Conservation (phyloP, 2,797 vertebrate species). For the Liasis olivaceus region DNA sequence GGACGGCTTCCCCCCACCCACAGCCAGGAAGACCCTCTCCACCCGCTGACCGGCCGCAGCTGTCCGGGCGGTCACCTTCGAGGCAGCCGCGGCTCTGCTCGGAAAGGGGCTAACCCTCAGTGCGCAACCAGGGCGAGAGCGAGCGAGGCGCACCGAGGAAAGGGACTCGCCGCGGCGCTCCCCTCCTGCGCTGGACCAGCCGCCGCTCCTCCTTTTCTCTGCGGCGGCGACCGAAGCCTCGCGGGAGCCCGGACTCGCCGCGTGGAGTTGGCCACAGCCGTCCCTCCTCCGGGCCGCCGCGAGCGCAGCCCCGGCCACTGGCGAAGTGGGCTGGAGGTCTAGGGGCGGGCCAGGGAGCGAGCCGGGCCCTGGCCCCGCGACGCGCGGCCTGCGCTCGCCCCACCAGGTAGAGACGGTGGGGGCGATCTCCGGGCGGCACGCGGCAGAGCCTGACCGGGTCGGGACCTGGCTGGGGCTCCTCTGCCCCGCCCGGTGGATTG, state of each 20-base stretch:
- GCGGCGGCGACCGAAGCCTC: too few relatives aligned
- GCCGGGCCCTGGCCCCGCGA: not conserved
- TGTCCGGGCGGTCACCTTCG: not conserved
- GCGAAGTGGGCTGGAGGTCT: not conserved
- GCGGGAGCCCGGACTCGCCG: not conserved
- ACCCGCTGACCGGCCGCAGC: too few relatives aligned
- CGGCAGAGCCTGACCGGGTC: not conserved
- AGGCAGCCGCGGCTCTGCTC: not conserved
- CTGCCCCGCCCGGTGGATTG: too few relatives aligned
- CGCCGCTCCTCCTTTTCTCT: rapidly evolving
- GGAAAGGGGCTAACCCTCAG: not conserved
- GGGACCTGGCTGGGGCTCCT: too few relatives aligned
- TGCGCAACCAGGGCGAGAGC: not conserved
- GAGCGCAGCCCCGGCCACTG: not conserved
- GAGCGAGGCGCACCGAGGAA: not conserved
- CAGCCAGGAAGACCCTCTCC: not conserved
- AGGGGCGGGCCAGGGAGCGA: not conserved
- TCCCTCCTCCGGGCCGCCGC: not conserved
- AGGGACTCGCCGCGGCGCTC: not conserved
- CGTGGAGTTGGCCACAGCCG: not conserved
- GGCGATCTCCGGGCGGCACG: too few relatives aligned
- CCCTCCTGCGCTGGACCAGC: not conserved
- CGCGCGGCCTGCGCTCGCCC: not conserved
- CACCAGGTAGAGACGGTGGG: not conserved
- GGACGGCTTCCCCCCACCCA: not conserved